These are phyloP conservation scores for Ciconia boyciana DNA, from an alignment of 2,113 vertebrate genomes.

Conservation along the genomic window DNA sequence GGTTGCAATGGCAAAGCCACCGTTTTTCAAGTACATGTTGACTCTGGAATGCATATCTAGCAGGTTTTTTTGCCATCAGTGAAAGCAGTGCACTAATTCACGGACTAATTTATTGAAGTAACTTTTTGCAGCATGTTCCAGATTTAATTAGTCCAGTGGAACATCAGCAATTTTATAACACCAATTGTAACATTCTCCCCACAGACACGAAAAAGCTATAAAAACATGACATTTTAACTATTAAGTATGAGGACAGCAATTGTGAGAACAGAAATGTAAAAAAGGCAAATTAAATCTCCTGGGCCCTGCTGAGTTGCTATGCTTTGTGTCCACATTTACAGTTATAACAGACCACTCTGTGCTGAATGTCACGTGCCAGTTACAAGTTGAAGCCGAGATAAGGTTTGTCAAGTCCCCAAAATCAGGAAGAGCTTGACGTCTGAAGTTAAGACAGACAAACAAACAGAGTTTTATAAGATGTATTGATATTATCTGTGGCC, in stretches of 20 bases:
- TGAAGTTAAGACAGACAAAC: not conserved
- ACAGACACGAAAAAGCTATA: not conserved
- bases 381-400: not conserved
- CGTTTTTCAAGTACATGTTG: not conserved
- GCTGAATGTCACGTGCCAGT: accelerated
- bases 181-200: not conserved
- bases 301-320: not conserved
- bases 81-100: not conserved
- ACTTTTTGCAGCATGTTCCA: not conserved
- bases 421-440: not conserved
- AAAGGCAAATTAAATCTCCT: not conserved
- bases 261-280: not conserved
- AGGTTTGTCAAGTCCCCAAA: not conserved
- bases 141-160: not conserved
- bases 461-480: not conserved
- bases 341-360: not conserved
- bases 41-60: not conserved
- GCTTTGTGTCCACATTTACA: not conserved
- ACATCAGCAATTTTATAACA: not conserved
- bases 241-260: not conserved
- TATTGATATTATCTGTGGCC: not conserved
- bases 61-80: not conserved
- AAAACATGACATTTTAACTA: not conserved
- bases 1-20: not conserved
- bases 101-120: not conserved